Evolutionary conservation across 23 tunicate genomes (phyloP).

Genomic region (Trididemnum miniatum): DNA sequence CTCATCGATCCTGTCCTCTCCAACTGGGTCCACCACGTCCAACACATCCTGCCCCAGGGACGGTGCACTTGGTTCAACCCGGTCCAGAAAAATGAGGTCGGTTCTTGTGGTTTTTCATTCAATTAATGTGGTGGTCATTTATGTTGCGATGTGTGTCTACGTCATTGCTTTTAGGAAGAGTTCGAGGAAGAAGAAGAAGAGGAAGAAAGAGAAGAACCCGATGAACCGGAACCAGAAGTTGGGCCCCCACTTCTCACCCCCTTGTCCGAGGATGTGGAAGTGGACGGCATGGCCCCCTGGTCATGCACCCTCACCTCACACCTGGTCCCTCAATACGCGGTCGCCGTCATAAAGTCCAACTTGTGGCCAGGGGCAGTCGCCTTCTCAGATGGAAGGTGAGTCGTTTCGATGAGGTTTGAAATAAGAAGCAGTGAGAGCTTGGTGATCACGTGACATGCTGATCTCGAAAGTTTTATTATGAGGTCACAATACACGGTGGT

Average conservation of each 20-base stretch:
- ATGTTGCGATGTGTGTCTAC: background rate
- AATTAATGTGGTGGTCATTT: background rate
- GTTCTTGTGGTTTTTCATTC: background rate
- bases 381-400: slow-evolving; percentile 86
- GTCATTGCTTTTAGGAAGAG: slow-evolving; percentile 54
- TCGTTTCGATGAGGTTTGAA: too few species aligned
- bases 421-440: too few species aligned
- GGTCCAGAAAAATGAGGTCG: slow-evolving; percentile 81
- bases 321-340: slow-evolving; percentile 92
- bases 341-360: slow-evolving; percentile 86
- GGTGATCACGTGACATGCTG: too few species aligned
- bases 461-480: too few species aligned
- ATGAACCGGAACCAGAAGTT: slow-evolving; percentile 96
- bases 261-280: slow-evolving; percentile 89
- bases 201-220: slow-evolving; percentile 92
- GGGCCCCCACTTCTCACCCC: slow-evolving; percentile 97
- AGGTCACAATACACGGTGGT: too few species aligned
- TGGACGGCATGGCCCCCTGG: slow-evolving; percentile 96
- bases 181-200: slow-evolving; percentile 97
- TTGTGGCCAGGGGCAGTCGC: slow-evolving; percentile 98
- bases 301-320: slow-evolving; percentile 72
- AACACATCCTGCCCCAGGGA: slow-evolving; percentile 94
- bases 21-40: slow-evolving; percentile 98
- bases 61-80: slow-evolving; percentile 93
- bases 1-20: slow-evolving; percentile 81